Evolutionary conservation across 1,140 invertebrate genomes (phyloP).

Genomic region (Intoshia linei): DNA sequence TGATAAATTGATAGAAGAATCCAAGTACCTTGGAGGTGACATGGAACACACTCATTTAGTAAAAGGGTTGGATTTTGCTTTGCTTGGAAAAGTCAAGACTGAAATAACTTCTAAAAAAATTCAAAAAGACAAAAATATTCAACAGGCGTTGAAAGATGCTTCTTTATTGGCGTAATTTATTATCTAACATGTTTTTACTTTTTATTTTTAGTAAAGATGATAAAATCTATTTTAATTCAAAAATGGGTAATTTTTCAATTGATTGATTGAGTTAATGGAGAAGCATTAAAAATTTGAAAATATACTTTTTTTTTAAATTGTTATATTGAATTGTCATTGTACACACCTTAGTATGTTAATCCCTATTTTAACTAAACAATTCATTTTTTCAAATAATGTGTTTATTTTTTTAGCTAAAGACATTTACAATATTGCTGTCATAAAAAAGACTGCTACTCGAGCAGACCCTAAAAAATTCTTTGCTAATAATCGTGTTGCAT

Average conservation of each 20-base stretch:
- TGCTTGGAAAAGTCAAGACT: conserved; percentile 61
- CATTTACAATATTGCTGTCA: conserved; percentile 25
- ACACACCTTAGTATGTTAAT: background rate
- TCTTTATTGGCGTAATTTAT: background rate
- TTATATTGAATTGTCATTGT: background rate
- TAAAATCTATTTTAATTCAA: conserved; percentile 34
- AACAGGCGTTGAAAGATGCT: conserved; percentile 15
- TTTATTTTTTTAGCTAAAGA: conserved; percentile 15
- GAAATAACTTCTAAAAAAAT: conserved; percentile 44
- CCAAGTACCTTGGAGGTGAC: conserved; percentile 96
- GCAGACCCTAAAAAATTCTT: conserved; percentile 62
- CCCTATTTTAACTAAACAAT: background rate
- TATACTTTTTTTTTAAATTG: background rate
- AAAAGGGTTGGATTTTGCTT: conserved; percentile 88
- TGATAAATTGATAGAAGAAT: conserved; percentile 80
- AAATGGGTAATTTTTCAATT: conserved; percentile 41
- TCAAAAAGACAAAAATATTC: conserved; percentile 50
- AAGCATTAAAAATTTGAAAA: background rate
- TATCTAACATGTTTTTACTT: background rate
- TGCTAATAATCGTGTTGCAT: conserved; percentile 73
- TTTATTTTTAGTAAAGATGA: conserved; percentile 6
- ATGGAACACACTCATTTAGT: conserved; percentile 99
- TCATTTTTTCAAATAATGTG: background rate
- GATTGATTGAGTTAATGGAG: background rate
- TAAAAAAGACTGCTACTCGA: conserved; percentile 13